Conservation (phyloP, 1,140 invertebrate species). For the Drosophila prosaltans region DNA sequence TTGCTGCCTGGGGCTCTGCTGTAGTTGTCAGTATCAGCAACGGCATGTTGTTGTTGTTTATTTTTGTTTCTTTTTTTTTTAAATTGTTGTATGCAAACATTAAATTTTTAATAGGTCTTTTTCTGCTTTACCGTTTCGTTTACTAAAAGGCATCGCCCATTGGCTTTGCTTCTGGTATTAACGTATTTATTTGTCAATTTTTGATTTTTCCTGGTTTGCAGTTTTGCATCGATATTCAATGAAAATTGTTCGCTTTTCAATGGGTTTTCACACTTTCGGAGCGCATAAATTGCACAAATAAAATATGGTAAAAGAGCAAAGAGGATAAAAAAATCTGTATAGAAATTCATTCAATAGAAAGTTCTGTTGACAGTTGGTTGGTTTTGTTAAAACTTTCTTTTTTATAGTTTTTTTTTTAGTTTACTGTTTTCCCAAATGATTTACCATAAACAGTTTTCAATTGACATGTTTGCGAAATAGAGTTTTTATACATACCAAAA, state of each 20-base stretch:
- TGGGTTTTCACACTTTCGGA: constrained; percentile 55
- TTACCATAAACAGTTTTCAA: neutral
- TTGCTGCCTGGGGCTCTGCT: constrained; percentile 41
- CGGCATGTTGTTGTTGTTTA: constrained; percentile 11
- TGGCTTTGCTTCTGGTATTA: constrained; percentile 18
- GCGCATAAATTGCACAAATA: constrained; percentile 44
- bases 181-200: constrained; percentile 39
- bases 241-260: constrained; percentile 37
- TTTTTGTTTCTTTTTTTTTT: constrained; percentile 43
- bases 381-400: neutral
- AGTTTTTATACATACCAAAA: neutral
- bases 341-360: neutral
- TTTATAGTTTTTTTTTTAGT: neutral
- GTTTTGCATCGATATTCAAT: constrained; percentile 32
- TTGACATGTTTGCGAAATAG: neutral
- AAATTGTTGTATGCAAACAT: constrained; percentile 78
- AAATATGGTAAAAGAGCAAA: constrained; percentile 33
- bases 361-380: neutral
- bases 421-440: neutral
- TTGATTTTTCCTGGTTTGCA: constrained; percentile 12
- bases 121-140: constrained; percentile 30
- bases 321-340: constrained; percentile 28
- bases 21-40: constrained; percentile 65
- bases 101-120: constrained; percentile 71
- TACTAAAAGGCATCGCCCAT: constrained; percentile 21